Conservation (phyloP, 2,888 invertebrate genomes). For the Sthenelais limicola region DNA sequence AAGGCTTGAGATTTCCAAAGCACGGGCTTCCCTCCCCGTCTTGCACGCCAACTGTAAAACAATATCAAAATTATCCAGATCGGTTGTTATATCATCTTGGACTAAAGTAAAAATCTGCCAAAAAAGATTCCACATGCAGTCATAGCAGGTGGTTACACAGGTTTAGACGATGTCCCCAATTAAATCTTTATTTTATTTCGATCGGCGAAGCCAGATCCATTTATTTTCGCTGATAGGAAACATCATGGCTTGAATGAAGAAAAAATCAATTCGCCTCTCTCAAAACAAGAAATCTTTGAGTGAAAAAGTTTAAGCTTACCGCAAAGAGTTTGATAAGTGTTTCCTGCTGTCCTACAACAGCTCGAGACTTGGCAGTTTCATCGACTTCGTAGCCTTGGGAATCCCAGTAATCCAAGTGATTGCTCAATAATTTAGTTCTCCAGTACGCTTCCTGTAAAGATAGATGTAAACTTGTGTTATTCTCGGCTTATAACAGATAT, state of each 20-base stretch:
- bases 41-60: constrained; percentile 87
- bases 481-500: too few species aligned
- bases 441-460: constrained; percentile 69
- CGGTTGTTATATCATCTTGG: too few species aligned
- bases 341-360: constrained; percentile 81
- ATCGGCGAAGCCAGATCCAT: too few species aligned
- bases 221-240: too few species aligned
- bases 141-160: background rate
- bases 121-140: too few species aligned
- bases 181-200: too few species aligned
- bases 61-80: too few species aligned
- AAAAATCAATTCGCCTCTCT: background rate
- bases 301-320: constrained; percentile 75
- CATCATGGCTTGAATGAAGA: background rate
- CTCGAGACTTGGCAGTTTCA: constrained; percentile 72
- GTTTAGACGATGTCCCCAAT: background rate
- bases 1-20: constrained; percentile 87
- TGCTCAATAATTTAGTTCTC: constrained; percentile 57
- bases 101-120: too few species aligned
- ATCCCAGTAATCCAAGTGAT: constrained; percentile 60
- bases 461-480: too few species aligned
- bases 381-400: constrained; percentile 66
- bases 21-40: constrained; percentile 87
- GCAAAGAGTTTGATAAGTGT: constrained; percentile 92
- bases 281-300: background rate